Evolutionary conservation across 2,113 vertebrate species (phyloP).

Genomic region (Nesogale talazaci): DNA sequence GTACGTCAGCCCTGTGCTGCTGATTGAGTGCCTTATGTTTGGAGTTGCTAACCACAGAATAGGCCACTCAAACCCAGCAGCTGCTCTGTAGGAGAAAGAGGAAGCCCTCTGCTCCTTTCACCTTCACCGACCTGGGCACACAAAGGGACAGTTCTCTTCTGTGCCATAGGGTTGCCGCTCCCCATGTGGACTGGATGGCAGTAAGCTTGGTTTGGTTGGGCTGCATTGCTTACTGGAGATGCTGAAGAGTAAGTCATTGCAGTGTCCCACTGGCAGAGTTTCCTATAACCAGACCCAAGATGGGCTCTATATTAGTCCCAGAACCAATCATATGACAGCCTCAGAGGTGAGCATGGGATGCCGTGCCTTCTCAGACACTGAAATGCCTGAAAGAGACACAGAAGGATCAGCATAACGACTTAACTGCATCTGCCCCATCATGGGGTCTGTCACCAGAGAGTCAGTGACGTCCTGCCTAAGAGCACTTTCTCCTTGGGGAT

Average conservation of each 20-base stretch:
- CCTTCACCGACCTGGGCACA: too few species aligned
- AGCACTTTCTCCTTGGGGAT: not conserved
- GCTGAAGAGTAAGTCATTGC: not conserved
- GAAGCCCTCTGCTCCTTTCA: too few species aligned
- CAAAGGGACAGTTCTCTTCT: too few species aligned
- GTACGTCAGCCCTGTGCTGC: too few species aligned
- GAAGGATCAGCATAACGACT: not conserved
- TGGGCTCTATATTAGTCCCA: not conserved
- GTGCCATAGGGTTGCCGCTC: too few species aligned
- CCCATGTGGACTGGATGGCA: too few species aligned
- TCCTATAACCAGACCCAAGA: not conserved
- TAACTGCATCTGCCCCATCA: not conserved
- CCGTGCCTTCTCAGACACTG: not conserved
- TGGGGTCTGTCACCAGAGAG: not conserved
- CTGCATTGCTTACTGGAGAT: not conserved
- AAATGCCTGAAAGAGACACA: conserved; percentile 40
- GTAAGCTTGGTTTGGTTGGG: too few species aligned
- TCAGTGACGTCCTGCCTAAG: not conserved
- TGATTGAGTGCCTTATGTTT: too few species aligned
- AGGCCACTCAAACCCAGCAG: too few species aligned
- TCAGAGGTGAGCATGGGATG: not conserved
- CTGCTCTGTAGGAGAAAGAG: too few species aligned
- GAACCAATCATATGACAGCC: not conserved
- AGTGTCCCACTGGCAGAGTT: not conserved
- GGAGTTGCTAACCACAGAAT: too few species aligned